Conservation (phyloP, 2,888 invertebrate genomes). For the Pachydiplax longipennis region DNA sequence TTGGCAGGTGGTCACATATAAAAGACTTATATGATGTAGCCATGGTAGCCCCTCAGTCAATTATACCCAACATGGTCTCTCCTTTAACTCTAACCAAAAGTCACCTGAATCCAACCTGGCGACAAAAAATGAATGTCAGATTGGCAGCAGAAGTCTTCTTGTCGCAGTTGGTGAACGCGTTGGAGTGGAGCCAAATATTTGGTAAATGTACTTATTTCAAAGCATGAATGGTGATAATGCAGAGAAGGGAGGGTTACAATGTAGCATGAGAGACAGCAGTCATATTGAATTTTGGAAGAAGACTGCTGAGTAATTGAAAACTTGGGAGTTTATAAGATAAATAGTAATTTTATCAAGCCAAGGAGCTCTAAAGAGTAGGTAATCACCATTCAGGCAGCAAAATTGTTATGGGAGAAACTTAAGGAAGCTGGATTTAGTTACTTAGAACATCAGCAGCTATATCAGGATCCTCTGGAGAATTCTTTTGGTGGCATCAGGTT, state of each 20-base stretch:
- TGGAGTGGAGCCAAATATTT: too few species aligned
- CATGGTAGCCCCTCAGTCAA: too few species aligned
- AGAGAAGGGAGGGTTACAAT: neutral
- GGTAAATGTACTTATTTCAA: too few species aligned
- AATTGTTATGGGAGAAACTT: neutral
- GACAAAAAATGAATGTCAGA: neutral
- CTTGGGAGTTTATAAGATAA: neutral
- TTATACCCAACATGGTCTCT: neutral
- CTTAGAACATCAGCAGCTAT: neutral
- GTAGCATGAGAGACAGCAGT: neutral
- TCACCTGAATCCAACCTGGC: neutral
- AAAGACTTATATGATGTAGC: too few species aligned
- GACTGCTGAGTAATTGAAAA: neutral
- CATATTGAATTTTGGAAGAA: neutral
- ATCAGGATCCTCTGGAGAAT: neutral
- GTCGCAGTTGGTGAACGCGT: neutral
- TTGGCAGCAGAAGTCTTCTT: neutral
- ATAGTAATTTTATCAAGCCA: too few species aligned
- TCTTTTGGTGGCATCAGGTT: neutral
- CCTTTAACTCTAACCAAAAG: neutral
- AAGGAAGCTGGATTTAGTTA: neutral
- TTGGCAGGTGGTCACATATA: too few species aligned
- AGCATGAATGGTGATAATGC: neutral
- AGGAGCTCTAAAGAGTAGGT: too few species aligned
- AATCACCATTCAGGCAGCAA: too few species aligned